Evolutionary conservation across 2,888 invertebrate species (phyloP), one percentile per base, ranked within the genome.

Genomic region (Drosophila aldrichi): DNA sequence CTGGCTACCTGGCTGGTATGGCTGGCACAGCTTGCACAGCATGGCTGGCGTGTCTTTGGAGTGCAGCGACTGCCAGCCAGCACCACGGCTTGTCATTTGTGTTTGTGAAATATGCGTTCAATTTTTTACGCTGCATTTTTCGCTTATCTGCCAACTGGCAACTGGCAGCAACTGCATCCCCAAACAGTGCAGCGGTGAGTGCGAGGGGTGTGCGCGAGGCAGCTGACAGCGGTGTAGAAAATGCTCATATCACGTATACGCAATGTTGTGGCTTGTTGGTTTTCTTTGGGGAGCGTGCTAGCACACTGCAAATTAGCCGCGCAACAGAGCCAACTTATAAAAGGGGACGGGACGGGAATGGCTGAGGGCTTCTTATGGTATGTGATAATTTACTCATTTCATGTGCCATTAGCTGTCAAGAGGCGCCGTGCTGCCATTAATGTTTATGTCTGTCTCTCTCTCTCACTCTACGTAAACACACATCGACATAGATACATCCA

Each of bases 311-410:
- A 88, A 84, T 85, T 85, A 89, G 89, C 87, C 73, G 70, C 56
- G 52, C 59, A 61, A 38, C 38, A 36, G 46, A 14, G 48, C 18
- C 29, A 48, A 38, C 58, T 38, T 5, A 20, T 20, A 10, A 18
- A 18, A 49, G 40, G 16, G 29, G 41, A 54, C 36, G 54, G 25
- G 25, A 10, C 36, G 55, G 54, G 25, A 18, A 10, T 41, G 55
- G 38, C 29, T 52, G 61, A 56, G 51, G 58, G 43, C 32, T 51
- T 63, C 57, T 70, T 65, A 48, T 55, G 60, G 68, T 66, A 81
- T 79, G 89, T 81, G 84, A 89, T 85, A 85, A 89, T 84, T 85
- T 88, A 89, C 85, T 85, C 89, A 89, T 84, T 85, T 85, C 88
- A 88, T 88, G 88, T 87, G 85, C 88, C 77, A 89, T 89, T 87